Base-by-base conservation (phyloP, 1,140 invertebrate species). In the Aphelenchoides besseyi region DNA sequence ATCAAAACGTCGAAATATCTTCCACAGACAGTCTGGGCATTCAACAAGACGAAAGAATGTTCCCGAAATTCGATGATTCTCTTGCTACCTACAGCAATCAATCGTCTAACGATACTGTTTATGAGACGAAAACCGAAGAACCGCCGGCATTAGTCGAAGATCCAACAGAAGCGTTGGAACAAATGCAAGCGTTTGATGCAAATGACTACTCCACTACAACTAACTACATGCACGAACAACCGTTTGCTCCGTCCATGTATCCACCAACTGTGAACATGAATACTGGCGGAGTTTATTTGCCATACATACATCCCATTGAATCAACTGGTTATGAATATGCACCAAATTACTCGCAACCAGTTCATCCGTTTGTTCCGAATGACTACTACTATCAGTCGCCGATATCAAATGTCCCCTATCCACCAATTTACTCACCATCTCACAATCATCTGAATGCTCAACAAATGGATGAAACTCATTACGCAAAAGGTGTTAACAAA, bases 31-130 rank as follows among this genome's bases (percentile, higher is more conserved):
- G 32, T 54, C 53, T n/a, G n/a, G 26, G 16, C 16, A n/a, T 66
- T 52, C 29, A 29, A 35, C 37, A 3, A 23, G 54, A 18, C 69
- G 41, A 30, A 66, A 57, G 26, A 32, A n/a, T 5, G 12, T 9
- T 75, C 37, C 41, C 16, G 53, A 71, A 35, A 67, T 16, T 23
- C n/a, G 23, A 54, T 37, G 74, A 69, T 35, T 41, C 32, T 28
- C 2, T 30, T 26, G 2, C 59, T 26, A 61, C 59, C 59, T n/a
- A 61, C 30, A 18, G 59, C 2, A 61, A 61, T n/a, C 41, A 48
- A 23, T 48, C 41, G 59, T 2, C 59, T 61, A 16, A 16, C 16
- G 59, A 61, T 36, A 29, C 30, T 1, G 1, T 1, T 26, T 16
- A 61, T 2, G n/a, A 61, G 2, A 2, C 48, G n/a, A 23, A 52